Base-by-base conservation (phyloP, 2,888 invertebrate genomes). In the Dendrolimus pini region DNA sequence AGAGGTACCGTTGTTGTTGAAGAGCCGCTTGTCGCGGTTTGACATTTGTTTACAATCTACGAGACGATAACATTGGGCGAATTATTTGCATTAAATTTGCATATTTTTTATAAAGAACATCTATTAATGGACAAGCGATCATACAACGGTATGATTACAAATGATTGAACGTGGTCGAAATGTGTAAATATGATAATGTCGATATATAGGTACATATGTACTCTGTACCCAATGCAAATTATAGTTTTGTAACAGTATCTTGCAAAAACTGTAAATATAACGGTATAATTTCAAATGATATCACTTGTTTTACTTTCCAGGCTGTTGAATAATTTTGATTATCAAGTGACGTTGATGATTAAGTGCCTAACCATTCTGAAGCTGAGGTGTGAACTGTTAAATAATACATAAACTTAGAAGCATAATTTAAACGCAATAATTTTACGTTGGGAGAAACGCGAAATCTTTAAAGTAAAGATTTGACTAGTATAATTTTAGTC, bases 31-130 rank as follows among this genome's bases (percentile, higher is more conserved):
- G 9, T 47, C 47, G 47, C 47, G 2, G 47, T 47, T 47, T 47
- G 47, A 47, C 47, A 12, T 47, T 47, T 47, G 47, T 47, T 47
- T 47, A 47, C 47, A 9, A 12, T 47, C 47, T 65, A 62, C 62
- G 61, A 65, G 66, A 59, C 67, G 70, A 76, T 74, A 74, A 68
- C 72, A 70, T 63, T 66, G 67, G 67, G 61, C 67, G 65, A 72
- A 13, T 70, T 67, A 76, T 78, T 78, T 79, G 75, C 71, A 67
- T 67, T 66, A 60, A 59, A 78, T 82, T 78, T 67, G 70, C 79
- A 81, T 82, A 79, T 82, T 82, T 82, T 82, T 47, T 47, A 47
- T 10, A 47, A 47, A 47, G 47, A 47, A 47, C 47, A 9, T 47
- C 47, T 47, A 47, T 47, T 10, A 47, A 47, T 47, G 47, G 47